Conservation (phyloP, 2,797 vertebrate species). For the Prionace glauca region DNA sequence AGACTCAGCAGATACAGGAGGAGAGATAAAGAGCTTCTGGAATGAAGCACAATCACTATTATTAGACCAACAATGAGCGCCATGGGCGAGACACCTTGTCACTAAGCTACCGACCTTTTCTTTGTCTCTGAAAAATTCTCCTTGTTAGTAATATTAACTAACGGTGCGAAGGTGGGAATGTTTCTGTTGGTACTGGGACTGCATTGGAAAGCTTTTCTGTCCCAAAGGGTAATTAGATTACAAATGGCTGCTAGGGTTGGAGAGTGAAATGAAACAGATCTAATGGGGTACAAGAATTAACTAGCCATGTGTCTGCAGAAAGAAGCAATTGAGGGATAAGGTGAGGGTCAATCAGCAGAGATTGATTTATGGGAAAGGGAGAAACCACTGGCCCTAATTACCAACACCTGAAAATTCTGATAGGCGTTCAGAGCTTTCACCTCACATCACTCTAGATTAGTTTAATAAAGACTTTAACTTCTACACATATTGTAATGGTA, state of each 20-base stretch:
- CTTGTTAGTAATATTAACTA: neutral
- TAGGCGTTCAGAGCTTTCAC: neutral
- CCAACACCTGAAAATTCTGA: neutral
- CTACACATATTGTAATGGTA: neutral
- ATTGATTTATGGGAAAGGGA: neutral
- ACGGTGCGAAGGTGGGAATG: neutral
- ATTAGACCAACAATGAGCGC: neutral
- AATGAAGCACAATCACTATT: neutral
- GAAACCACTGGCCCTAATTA: neutral
- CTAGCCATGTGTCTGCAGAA: neutral
- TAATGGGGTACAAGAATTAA: neutral
- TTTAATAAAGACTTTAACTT: neutral
- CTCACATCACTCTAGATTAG: too few species aligned
- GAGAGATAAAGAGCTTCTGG: neutral
- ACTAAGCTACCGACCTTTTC: neutral
- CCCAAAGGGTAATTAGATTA: neutral
- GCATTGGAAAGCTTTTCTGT: neutral
- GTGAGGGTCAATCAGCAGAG: neutral
- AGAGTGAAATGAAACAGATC: neutral
- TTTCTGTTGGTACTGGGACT: neutral
- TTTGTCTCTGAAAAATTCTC: neutral
- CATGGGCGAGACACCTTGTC: neutral
- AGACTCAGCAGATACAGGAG: neutral
- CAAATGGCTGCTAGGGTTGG: neutral
- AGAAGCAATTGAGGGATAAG: neutral